These are phyloP conservation scores for Trypoxylus dichotomus DNA, from an alignment of 1,140 invertebrate species.

Conservation along the genomic window DNA sequence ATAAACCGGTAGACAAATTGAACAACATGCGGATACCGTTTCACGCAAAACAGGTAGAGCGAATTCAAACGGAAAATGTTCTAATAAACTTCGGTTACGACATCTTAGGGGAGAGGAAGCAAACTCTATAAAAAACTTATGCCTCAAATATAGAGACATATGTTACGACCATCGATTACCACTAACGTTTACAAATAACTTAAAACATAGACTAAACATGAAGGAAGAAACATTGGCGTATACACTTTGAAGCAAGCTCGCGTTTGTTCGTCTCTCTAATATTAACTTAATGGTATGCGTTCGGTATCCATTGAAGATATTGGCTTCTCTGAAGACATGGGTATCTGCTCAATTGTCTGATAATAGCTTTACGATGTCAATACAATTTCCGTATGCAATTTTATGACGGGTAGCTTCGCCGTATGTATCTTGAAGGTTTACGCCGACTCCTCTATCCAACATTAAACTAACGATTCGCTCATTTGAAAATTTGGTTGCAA, in stretches of 20 bases:
- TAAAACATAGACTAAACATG: slow-evolving; percentile 31
- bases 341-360: not conserved
- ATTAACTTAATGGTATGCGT: no score
- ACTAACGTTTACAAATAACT: slow-evolving; percentile 9
- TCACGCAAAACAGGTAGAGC: not conserved
- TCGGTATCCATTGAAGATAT: no score
- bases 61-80: slow-evolving; percentile 14
- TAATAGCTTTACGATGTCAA: not conserved
- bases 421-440: not conserved
- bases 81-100: slow-evolving; percentile 12
- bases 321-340: not conserved
- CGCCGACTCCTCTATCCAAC: not conserved
- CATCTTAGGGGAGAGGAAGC: slow-evolving; percentile 22
- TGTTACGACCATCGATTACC: slow-evolving; percentile 24
- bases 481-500: not conserved
- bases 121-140: not conserved
- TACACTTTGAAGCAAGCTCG: no score
- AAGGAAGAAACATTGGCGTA: no score
- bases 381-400: not conserved
- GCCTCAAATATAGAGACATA: slow-evolving; percentile 22
- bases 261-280: no score
- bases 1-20: not conserved
- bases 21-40: not conserved
- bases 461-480: not conserved
- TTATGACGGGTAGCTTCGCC: not conserved